Evolutionary conservation across 2,113 vertebrate genomes (phyloP).

Genomic region (Phalacrocorax brasilianus): DNA sequence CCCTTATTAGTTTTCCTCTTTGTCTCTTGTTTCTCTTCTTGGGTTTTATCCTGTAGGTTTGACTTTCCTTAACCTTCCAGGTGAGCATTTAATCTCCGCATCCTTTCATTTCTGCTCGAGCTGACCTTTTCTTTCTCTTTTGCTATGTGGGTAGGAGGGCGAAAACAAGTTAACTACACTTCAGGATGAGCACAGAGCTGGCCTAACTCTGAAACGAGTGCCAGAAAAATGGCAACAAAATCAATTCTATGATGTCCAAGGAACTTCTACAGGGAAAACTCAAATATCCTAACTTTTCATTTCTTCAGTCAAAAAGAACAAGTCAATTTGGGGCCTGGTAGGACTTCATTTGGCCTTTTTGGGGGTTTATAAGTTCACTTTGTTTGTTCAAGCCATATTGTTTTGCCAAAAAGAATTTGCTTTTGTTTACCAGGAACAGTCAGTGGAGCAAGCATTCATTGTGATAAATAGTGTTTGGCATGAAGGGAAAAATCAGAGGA

Average conservation of each 20-base stretch:
- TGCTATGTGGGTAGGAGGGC: background rate
- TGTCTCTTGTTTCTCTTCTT: background rate
- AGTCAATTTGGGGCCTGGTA: background rate
- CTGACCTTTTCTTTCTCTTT: background rate
- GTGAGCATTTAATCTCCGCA: background rate
- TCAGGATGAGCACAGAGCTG: background rate
- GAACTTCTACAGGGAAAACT: background rate
- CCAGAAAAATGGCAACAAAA: background rate
- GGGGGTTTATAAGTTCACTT: background rate
- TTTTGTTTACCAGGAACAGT: conserved; percentile 31
- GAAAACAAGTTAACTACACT: background rate
- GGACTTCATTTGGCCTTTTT: background rate
- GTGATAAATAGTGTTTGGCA: conserved; percentile 33
- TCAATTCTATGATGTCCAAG: background rate
- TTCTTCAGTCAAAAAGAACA: background rate
- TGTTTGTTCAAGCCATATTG: conserved; percentile 31
- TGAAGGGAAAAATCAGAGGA: background rate
- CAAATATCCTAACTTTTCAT: background rate
- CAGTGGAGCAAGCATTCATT: background rate
- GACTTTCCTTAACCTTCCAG: background rate
- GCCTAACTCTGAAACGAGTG: background rate
- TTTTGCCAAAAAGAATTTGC: conserved; percentile 31
- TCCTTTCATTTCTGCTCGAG: background rate
- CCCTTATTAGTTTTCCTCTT: background rate
- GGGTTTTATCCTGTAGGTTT: background rate